Evolutionary conservation across 1,140 invertebrate genomes (phyloP).

Genomic region (Orchestia grillus): DNA sequence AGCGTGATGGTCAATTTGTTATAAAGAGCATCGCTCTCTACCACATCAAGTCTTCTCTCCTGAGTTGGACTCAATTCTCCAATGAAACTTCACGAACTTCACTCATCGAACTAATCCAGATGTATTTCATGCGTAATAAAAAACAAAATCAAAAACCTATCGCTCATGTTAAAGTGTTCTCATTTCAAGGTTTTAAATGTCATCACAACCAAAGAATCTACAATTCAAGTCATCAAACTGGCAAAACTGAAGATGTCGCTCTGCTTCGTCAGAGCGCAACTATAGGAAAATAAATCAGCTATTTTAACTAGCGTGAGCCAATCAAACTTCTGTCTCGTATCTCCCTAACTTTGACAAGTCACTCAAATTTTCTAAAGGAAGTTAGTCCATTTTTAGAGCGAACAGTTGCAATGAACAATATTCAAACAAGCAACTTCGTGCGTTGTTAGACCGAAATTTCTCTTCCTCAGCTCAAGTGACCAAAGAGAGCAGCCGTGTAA

Average conservation of each 20-base stretch:
- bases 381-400: neutral
- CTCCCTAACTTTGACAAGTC: neutral
- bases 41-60: neutral
- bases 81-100: neutral
- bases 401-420: neutral
- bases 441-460: neutral
- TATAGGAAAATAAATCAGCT: neutral
- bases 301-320: neutral
- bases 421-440: neutral
- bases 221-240: neutral
- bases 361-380: neutral
- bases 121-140: neutral
- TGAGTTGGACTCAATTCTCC: neutral
- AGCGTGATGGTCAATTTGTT: neutral
- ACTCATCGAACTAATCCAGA: neutral
- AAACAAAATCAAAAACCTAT: neutral
- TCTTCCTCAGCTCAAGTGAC: neutral
- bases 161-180: neutral
- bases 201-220: neutral
- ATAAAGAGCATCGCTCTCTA: neutral
- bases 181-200: neutral
- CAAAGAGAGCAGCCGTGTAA: neutral
- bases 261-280: neutral
- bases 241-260: neutral
- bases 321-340: neutral